Percentiles rank a stretch among this genome's conserved stretches.
Conservation (phyloP, 2,888 invertebrate species). For the Cyclophora albipunctata region DNA sequence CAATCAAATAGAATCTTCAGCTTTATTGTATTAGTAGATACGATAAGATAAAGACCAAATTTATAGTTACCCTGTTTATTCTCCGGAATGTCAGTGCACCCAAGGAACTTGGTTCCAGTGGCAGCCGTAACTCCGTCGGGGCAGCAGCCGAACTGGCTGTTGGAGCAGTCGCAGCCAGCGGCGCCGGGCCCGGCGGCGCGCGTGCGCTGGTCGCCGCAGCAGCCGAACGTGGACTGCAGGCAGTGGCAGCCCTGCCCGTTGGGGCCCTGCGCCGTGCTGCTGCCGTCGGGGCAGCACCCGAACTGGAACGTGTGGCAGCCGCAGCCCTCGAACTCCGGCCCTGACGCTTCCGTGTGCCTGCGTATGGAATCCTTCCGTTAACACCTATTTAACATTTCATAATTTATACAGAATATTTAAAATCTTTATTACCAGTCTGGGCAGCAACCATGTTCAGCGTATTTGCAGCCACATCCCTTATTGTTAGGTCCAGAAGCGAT, state of each 20-base stretch:
- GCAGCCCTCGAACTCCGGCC: constrained; percentile 88
- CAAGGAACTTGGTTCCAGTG: constrained; percentile 87
- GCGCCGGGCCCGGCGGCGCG: constrained; percentile 84
- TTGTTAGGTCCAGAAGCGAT: constrained; percentile 85
- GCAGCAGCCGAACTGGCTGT: constrained; percentile 89
- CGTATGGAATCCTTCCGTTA: too few species aligned
- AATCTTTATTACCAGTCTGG: constrained; percentile 77
- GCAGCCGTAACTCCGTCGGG: constrained; percentile 87
- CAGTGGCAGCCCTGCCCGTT: constrained; percentile 83
- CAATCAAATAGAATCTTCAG: too few species aligned
- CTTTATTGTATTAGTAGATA: too few species aligned
- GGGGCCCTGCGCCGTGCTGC: constrained; percentile 82
- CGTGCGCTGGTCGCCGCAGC: constrained; percentile 89
- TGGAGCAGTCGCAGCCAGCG: constrained; percentile 88
- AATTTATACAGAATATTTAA: not conserved
- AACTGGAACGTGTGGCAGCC: constrained; percentile 89
- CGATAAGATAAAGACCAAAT: too few species aligned
- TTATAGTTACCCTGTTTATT: constrained; percentile 77
- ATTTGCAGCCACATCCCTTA: constrained; percentile 88
- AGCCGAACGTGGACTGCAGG: constrained; percentile 83
- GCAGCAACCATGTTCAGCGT: constrained; percentile 86
- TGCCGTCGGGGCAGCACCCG: constrained; percentile 92
- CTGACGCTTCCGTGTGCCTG: constrained; percentile 81
- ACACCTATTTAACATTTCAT: too few species aligned
- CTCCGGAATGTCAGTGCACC: constrained; percentile 82